These are phyloP conservation scores for Pycnomerus fuliginosus DNA, from an alignment of 2,888 invertebrate genomes.

Conservation along the genomic window DNA sequence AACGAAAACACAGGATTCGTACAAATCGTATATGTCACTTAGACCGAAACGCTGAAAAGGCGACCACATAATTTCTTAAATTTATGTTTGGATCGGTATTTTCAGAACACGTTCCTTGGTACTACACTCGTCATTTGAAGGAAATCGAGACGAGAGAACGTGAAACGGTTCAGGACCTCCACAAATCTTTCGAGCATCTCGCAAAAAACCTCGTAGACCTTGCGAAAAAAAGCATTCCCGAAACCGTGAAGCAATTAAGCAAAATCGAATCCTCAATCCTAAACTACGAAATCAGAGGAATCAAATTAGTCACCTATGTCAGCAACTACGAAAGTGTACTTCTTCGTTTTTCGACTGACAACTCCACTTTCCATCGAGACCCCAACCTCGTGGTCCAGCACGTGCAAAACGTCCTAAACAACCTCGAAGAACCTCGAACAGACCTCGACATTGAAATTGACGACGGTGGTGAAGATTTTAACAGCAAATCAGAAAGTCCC, in stretches of 20 bases:
- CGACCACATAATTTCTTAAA: too few species aligned
- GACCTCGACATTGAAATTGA: constrained; percentile 28
- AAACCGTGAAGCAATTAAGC: constrained; percentile 29
- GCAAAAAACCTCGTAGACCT: constrained; percentile 30
- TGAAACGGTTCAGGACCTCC: constrained; percentile 23
- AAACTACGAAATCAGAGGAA: constrained; percentile 40
- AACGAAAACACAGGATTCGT: too few species aligned
- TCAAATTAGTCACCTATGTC: constrained; percentile 34
- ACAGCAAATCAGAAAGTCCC: constrained; percentile 20
- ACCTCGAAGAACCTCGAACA: constrained; percentile 24
- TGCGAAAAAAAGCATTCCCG: constrained; percentile 28
- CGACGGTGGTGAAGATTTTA: constrained; percentile 23
- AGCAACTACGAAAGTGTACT: constrained; percentile 33
- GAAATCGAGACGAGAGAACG: constrained; percentile 30
- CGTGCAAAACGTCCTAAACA: constrained; percentile 38
- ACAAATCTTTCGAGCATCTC: constrained; percentile 33
- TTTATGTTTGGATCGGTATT: too few species aligned
- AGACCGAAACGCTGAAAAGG: too few species aligned
- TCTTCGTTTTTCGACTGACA: constrained; percentile 26
- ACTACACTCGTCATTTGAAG: constrained; percentile 1
- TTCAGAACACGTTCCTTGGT: constrained; percentile 17
- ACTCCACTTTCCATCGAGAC: constrained; percentile 1
- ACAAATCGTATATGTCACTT: too few species aligned
- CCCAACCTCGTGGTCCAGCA: constrained; percentile 19
- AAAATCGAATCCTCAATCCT: constrained; percentile 39